A percentile compares a stretch with the other conserved stretches of the same genome.
Conservation (phyloP, 1,140 invertebrate genomes). For the Adoxophyes honmai region DNA sequence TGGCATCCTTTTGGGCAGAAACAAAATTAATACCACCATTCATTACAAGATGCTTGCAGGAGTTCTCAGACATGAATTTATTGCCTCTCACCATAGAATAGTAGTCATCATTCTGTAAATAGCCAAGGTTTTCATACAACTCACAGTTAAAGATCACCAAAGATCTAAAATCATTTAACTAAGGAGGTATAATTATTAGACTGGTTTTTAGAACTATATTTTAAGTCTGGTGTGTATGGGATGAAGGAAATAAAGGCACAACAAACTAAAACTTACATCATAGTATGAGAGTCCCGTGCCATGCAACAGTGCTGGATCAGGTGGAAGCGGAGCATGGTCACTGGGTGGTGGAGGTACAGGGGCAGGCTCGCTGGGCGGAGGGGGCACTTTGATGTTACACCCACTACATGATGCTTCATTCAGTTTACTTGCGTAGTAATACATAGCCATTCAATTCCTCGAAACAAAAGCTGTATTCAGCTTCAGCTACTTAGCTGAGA, state of each 20-base stretch:
- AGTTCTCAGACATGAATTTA: slow-evolving; percentile 56
- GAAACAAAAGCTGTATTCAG: slow-evolving; percentile 28
- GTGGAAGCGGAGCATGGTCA: slow-evolving; percentile 43
- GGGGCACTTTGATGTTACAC: slow-evolving; percentile 63
- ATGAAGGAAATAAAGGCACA: background rate
- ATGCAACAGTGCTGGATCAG: slow-evolving; percentile 45
- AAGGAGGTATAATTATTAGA: too few species aligned
- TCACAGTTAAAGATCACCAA: too few species aligned
- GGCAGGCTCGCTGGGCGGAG: slow-evolving; percentile 45
- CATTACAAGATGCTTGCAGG: slow-evolving; percentile 62
- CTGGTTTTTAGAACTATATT: too few species aligned
- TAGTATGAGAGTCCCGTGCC: slow-evolving; percentile 61
- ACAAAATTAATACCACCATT: slow-evolving; percentile 62
- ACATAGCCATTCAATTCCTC: slow-evolving; percentile 75
- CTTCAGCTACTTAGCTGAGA: slow-evolving; percentile 38
- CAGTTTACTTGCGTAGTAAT: slow-evolving; percentile 76
- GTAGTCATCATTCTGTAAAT: slow-evolving; percentile 65
- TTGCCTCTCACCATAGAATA: slow-evolving; percentile 70
- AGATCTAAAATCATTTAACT: too few species aligned
- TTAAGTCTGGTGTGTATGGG: too few species aligned
- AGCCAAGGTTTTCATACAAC: background rate
- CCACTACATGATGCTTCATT: slow-evolving; percentile 75
- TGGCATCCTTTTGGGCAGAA: slow-evolving; percentile 40
- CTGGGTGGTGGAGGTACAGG: slow-evolving; percentile 40
- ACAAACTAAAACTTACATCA: slow-evolving; percentile 46